Conservation (phyloP, 2,888 invertebrate genomes). For the Agonopterix subpropinquella region DNA sequence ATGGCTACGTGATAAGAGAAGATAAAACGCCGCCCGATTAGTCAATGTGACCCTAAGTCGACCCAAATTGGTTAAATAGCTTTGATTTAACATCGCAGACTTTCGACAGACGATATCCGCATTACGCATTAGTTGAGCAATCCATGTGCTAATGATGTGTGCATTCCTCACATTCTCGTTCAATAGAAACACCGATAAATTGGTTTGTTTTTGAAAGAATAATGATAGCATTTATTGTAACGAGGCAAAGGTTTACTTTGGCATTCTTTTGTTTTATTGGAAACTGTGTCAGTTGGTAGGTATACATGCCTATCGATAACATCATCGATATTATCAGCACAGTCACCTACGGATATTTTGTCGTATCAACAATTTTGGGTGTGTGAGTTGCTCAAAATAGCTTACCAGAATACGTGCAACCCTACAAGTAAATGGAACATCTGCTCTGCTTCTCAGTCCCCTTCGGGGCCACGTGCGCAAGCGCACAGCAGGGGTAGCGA, state of each 20-base stretch:
- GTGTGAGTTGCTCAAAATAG: too few species aligned
- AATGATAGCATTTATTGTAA: background rate
- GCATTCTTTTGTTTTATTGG: too few species aligned
- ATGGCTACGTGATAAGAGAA: slow-evolving; percentile 55
- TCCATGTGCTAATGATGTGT: too few species aligned
- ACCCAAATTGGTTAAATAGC: slow-evolving; percentile 4
- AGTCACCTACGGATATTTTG: background rate
- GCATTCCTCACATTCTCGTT: background rate
- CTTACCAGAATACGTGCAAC: slow-evolving; percentile 26
- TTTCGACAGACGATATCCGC: slow-evolving; percentile 1
- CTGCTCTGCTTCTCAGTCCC: slow-evolving; percentile 50
- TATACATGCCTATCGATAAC: background rate
- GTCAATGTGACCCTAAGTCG: slow-evolving; percentile 38
- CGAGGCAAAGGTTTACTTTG: too few species aligned
- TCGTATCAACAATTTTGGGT: background rate
- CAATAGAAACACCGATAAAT: too few species aligned
- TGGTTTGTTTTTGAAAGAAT: background rate
- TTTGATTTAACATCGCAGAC: slow-evolving; percentile 1
- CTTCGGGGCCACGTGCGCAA: slow-evolving; percentile 57
- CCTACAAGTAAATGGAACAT: slow-evolving; percentile 48
- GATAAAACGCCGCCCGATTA: slow-evolving; percentile 65
- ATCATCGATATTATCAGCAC: background rate
- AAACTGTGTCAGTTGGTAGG: background rate
- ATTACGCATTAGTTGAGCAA: background rate
- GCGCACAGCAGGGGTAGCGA: slow-evolving; percentile 53